A percentile compares a stretch with the other conserved stretches of the same genome.
Conservation (phyloP, 2,113 vertebrate genomes). For the Lophius piscatorius region DNA sequence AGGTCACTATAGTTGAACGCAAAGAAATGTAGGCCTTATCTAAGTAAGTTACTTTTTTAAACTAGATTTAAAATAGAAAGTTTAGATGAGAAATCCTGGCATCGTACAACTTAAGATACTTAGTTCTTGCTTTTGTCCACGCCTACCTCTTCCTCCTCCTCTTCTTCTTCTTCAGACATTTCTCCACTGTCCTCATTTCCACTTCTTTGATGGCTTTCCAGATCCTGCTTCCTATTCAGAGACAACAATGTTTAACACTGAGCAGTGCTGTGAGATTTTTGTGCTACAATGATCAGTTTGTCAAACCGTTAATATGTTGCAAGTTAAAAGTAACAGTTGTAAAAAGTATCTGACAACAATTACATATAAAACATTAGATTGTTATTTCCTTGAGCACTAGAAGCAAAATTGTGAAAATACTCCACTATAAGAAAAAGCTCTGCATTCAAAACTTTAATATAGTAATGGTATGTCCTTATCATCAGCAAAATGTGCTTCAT, state of each 20-base stretch:
- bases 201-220: conserved; percentile 88
- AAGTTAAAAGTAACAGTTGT: too few relatives aligned
- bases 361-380: too few relatives aligned
- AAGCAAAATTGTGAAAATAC: too few relatives aligned
- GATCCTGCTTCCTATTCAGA: conserved; percentile 85
- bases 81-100: conserved; percentile 21
- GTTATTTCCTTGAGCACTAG: too few relatives aligned
- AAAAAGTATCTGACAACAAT: too few relatives aligned
- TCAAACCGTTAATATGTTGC: too few relatives aligned
- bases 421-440: too few relatives aligned
- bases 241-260: not conserved
- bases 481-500: too few relatives aligned
- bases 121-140: conserved; percentile 13
- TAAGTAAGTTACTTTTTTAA: not conserved
- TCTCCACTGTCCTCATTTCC: conserved; percentile 95
- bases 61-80: not conserved
- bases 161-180: conserved; percentile 87
- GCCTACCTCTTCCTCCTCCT: conserved; percentile 80
- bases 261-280: too few relatives aligned
- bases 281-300: not conserved
- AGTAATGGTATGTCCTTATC: too few relatives aligned
- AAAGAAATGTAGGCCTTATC: not conserved
- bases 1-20: too few relatives aligned
- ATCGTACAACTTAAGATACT: conserved; percentile 30
- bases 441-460: too few relatives aligned